Evolutionary conservation across 2,113 vertebrate genomes (phyloP).

Genomic region (Sceloporus tristichus): DNA sequence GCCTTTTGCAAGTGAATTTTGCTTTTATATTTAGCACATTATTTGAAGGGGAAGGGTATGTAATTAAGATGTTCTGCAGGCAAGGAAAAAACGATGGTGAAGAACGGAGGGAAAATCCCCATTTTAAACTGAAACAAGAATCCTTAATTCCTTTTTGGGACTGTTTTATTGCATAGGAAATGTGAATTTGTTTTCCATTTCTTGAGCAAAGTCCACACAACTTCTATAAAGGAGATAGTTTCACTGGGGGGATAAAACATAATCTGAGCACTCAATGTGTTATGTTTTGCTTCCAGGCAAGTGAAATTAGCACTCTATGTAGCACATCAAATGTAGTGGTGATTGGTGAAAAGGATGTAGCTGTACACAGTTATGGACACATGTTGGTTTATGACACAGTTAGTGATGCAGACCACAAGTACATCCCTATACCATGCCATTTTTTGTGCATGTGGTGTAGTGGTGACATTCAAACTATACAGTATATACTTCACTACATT

Average conservation of each 20-base stretch:
- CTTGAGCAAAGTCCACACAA: background rate
- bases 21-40: slow-evolving; percentile 59
- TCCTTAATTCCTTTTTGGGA: background rate
- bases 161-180: slow-evolving; percentile 23
- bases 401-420: background rate
- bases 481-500: background rate
- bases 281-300: background rate
- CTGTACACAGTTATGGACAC: background rate
- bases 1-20: slow-evolving; percentile 37
- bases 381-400: background rate
- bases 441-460: background rate
- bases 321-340: background rate
- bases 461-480: background rate
- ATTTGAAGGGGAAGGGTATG: slow-evolving; percentile 42
- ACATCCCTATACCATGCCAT: background rate
- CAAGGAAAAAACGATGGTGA: slow-evolving; percentile 36
- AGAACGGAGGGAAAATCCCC: background rate
- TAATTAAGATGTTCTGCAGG: slow-evolving; percentile 56
- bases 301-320: background rate
- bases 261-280: background rate
- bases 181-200: slow-evolving; percentile 26
- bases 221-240: background rate
- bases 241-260: background rate
- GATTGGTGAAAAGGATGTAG: background rate
- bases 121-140: background rate